A percentile compares a stretch with the other conserved stretches of the same genome.
Evolutionary conservation across 2,888 invertebrate species (phyloP).

Genomic region (Seira sanloemensis): DNA sequence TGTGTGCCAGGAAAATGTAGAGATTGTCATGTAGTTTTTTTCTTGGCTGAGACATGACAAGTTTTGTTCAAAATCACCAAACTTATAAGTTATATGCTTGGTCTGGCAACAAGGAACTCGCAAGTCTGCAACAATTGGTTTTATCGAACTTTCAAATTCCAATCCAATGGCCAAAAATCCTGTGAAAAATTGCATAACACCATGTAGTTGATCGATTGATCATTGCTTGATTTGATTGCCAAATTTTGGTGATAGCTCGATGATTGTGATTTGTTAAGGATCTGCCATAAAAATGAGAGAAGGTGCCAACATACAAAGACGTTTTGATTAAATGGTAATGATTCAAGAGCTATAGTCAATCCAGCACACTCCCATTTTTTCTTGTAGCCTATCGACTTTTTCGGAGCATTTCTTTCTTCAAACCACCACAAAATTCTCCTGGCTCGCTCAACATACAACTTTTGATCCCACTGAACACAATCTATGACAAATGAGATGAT

Average conservation of each 20-base stretch:
- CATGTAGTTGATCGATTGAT: too few species aligned
- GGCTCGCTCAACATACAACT: too few species aligned
- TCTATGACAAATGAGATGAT: neutral
- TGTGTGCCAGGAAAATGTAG: neutral
- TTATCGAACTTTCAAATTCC: neutral
- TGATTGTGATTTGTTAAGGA: neutral
- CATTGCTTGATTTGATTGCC: neutral
- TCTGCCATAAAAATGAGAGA: neutral
- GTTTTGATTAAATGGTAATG: too few species aligned
- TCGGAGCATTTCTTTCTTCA: too few species aligned
- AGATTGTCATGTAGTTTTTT: constrained; percentile 1
- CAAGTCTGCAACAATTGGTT: neutral
- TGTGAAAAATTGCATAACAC: too few species aligned
- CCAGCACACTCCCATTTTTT: too few species aligned
- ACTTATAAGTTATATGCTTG: neutral
- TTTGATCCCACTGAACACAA: neutral
- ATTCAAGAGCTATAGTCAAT: too few species aligned
- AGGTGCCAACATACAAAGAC: neutral
- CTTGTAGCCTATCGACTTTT: too few species aligned
- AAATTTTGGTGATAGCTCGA: neutral
- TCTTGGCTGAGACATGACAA: constrained; percentile 10
- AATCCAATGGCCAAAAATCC: neutral
- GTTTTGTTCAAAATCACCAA: neutral
- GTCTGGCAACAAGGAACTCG: too few species aligned
- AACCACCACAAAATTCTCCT: too few species aligned